A percentile compares a stretch with the other conserved stretches of the same genome.
phyloP scores from a whole-genome alignment of 1,140 invertebrate genomes.

The Octopus bimaculoides region DNA sequence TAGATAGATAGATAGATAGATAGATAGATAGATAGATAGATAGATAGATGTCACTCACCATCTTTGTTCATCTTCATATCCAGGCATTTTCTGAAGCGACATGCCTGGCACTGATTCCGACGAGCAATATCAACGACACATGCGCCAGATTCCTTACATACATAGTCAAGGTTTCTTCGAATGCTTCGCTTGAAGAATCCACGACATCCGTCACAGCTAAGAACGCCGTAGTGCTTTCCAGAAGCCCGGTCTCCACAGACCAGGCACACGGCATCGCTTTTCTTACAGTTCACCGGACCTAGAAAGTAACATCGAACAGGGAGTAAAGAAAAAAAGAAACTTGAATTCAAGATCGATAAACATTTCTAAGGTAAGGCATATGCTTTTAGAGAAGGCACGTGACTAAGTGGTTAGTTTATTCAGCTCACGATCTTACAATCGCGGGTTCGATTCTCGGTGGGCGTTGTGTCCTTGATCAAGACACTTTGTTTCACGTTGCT shows the following conservation, averaged over 20 bases:
- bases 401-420: no score
- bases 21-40: no score
- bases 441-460: not conserved
- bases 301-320: no score
- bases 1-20: no score
- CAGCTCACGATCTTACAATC: not conserved
- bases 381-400: not conserved
- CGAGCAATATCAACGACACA: slow-evolving; percentile 89
- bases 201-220: slow-evolving; percentile 66
- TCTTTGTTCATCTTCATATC: slow-evolving; percentile 93
- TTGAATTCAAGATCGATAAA: not conserved
- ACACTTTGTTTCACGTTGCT: no score
- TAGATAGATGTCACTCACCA: slow-evolving; percentile 65
- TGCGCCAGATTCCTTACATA: slow-evolving; percentile 82
- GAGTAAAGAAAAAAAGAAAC: not conserved
- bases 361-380: not conserved
- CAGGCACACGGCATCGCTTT: slow-evolving; percentile 65
- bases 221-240: slow-evolving; percentile 57
- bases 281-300: slow-evolving; percentile 14
- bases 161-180: slow-evolving; percentile 75
- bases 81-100: slow-evolving; percentile 88
- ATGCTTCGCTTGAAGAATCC: slow-evolving; percentile 92
- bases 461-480: not conserved
- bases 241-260: slow-evolving; percentile 58
- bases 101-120: slow-evolving; percentile 93